Evolutionary conservation across 2,888 invertebrate genomes (phyloP), one percentile per base, ranked within the genome.

Genomic region (Siphlonurus alternatus): DNA sequence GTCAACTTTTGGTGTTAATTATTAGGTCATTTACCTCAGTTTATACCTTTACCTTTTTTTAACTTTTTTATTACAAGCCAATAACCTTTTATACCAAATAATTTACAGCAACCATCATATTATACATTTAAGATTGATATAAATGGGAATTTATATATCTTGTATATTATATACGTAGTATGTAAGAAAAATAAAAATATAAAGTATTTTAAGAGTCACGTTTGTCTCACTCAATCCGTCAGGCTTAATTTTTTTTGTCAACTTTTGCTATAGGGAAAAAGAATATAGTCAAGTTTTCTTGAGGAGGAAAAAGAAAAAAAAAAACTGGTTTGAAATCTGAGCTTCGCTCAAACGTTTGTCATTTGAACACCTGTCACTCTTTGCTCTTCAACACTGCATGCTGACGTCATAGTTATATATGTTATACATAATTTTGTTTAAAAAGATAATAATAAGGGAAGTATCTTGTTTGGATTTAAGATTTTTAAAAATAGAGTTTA

Each of bases 351-450:
- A 56, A 22, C 5, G 56, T 56, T 56, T 56, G 56, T 56, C 56
- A 56, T 56, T 56, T 56, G 22, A 56, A 56, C 56, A 56, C 56
- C 56, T 56, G 56, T 56, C 56, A 56, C 56, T 56, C 56, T 20
- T 5, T 15, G n/a, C 53, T 51, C 53, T 51, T n/a, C n/a, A n/a
- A n/a, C n/a, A n/a, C n/a, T n/a, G n/a, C n/a, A n/a, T n/a, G n/a
- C n/a, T n/a, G n/a, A n/a, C n/a, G n/a, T n/a, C n/a, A n/a, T n/a
- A n/a, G n/a, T n/a, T n/a, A n/a, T n/a, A n/a, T n/a, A n/a, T n/a
- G n/a, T n/a, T n/a, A n/a, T n/a, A n/a, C n/a, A n/a, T n/a, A n/a
- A n/a, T n/a, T n/a, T n/a, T n/a, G n/a, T n/a, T n/a, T n/a, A n/a
- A n/a, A n/a, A n/a, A n/a, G n/a, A n/a, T n/a, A n/a, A n/a, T n/a